Base-by-base conservation (phyloP, 1,140 invertebrate genomes). In the Atta texana region DNA sequence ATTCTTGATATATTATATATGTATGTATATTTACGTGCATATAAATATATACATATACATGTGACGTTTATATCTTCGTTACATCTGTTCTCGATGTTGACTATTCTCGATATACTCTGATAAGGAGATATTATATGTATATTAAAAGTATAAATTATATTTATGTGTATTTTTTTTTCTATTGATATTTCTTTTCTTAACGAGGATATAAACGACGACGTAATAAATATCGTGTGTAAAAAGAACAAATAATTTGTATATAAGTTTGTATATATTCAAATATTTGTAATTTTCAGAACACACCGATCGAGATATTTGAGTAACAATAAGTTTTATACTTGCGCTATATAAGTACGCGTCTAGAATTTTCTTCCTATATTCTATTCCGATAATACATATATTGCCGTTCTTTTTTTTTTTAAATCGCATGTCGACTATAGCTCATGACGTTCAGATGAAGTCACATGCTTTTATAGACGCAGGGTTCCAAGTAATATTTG, bases 261-360 rank as follows among this genome's bases (percentile, higher is more conserved):
- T 91, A 91, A 87, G 87, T 91, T 90, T 91, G 85, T 91, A 89
- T 82, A 90, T 90, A 90, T 87, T 34, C 77, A 75, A 87, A 89
- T 24, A 91, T 91, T 85, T 78, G 80, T 89, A 88, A 89, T 71
- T 85, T 90, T 80, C 61, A 90, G 51, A 87, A 88, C 81, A 86
- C 80, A 89, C 55, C 71, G 85, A 90, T 87, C 80, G 49, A 81
- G 74, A 84, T 78, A 82, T 90, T 88, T 88, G 80, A 85, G 69
- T 82, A 90, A 80, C 74, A 75, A 66, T 88, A 87, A 88, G 89
- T 80, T 90, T 88, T 88, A 87, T 88, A 90, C 80, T 86, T 75
- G 39, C 69, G 69, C 24, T 21, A n/a, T 14, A 31, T 28, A 77
- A 57, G 55, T 89, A 74, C 24, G 59, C 31, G 16, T 49, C 55